Base-by-base conservation (phyloP, 2,888 invertebrate genomes). In the Meteorus colon region DNA sequence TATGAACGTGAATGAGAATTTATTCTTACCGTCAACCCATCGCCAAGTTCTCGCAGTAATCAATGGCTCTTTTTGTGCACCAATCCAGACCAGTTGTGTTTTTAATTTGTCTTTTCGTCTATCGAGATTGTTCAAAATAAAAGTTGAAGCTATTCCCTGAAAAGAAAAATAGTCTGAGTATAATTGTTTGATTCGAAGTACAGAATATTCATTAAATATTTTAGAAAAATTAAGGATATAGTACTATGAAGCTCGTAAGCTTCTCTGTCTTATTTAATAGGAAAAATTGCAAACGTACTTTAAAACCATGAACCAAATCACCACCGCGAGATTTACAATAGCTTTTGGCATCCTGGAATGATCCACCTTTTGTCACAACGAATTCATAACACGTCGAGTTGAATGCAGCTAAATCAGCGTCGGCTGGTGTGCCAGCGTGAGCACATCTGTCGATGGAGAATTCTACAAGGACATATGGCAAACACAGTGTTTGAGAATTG, bases 11-110 rank as follows among this genome's bases (percentile, higher is more conserved):
- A 55, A 24, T 55, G 55, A 67, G 14, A 14, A 51, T 41, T 41
- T 34, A 24, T 65, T 29, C 27, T 92, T 90, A 96, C 96, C 96
- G 87, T 96, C 94, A 37, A 96, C 96, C 96, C 96, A 97, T 90
- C 95, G 94, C 96, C 97, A 97, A 0, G 95, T 95, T 79, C 95
- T 92, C 0, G 95, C 94, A 0, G 95, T 95, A 75, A 95, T 91
- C 34, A 95, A 94, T 0, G 96, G 96, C 84, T 97, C 97, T 84
- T 96, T 96, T 85, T 95, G 95, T 0, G 96, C 97, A 0, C 97
- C 97, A 80, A 97, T 95, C 97, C 97, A 97, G 2, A 97, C 96
- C 77, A 97, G 90, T 86, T 96, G 96, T 0, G 97, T 96, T 88
- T 96, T 96, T 51, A 97, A 89, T 77, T 93, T 94, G 0, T 94